A percentile compares a stretch with the other conserved stretches of the same genome.
Evolutionary conservation across 2,888 invertebrate species (phyloP).

Genomic region (Hemicrepidius hirtus): DNA sequence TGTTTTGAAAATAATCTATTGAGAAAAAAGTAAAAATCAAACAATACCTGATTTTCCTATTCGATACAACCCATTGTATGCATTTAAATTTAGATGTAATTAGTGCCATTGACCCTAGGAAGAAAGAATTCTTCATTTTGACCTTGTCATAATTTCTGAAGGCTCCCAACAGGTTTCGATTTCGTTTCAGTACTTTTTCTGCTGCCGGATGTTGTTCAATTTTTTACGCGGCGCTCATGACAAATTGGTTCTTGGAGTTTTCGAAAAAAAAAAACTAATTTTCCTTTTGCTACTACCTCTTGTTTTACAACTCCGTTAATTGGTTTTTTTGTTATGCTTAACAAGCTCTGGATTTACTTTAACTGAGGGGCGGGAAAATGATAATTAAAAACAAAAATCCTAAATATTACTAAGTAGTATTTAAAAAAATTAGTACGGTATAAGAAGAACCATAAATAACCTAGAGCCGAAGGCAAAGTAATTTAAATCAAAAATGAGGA

Average conservation of each 20-base stretch:
- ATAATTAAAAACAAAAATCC: neutral
- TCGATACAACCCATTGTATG: constrained; percentile 16
- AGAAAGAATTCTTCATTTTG: constrained; percentile 14
- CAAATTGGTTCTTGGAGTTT: constrained; percentile 21
- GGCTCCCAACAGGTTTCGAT: constrained; percentile 38
- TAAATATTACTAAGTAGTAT: no score
- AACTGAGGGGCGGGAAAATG: neutral
- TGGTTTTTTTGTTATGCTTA: neutral
- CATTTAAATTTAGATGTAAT: constrained; percentile 23
- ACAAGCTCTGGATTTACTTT: neutral
- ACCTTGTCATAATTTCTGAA: constrained; percentile 43
- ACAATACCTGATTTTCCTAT: constrained; percentile 24
- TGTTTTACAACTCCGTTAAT: constrained; percentile 8
- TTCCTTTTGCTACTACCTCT: neutral
- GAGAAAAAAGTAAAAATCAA: constrained; percentile 16
- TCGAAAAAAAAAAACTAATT: neutral
- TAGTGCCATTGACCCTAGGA: constrained; percentile 29
- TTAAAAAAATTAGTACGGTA: no score
- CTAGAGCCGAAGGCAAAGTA: neutral
- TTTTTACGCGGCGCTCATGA: neutral
- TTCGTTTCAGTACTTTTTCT: constrained; percentile 30
- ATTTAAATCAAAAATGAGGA: constrained; percentile 19
- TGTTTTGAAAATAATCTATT: constrained; percentile 21
- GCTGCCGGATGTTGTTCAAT: constrained; percentile 16
- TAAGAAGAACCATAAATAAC: neutral